These are phyloP conservation scores for Lordiphosa stackelbergi DNA, from an alignment of 1,140 invertebrate genomes.

Conservation along the genomic window DNA sequence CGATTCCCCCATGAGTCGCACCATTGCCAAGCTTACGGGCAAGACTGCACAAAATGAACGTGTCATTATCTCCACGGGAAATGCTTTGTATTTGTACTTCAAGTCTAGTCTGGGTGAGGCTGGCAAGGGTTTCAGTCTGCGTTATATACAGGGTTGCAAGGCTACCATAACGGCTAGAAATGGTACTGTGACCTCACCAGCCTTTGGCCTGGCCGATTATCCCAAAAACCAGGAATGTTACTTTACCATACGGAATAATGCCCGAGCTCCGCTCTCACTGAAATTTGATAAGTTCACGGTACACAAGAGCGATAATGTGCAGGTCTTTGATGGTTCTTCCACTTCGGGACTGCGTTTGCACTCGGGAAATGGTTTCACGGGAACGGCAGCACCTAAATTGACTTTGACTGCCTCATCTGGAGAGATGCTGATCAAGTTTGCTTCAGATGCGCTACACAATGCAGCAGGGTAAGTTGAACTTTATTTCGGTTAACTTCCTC, in stretches of 20 bases:
- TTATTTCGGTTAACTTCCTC: too few relatives aligned
- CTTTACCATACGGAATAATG: slow-evolving; percentile 90
- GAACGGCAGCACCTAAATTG: slow-evolving; percentile 84
- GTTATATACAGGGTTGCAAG: slow-evolving; percentile 91
- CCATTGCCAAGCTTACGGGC: slow-evolving; percentile 90
- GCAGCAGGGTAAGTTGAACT: slow-evolving; percentile 78
- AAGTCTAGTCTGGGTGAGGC: slow-evolving; percentile 93
- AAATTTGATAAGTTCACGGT: slow-evolving; percentile 92
- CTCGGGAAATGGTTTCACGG: slow-evolving; percentile 91
- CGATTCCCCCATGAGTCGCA: slow-evolving; percentile 88
- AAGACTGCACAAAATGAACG: slow-evolving; percentile 86
- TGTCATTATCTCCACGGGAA: slow-evolving; percentile 93
- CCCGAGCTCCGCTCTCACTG: slow-evolving; percentile 89
- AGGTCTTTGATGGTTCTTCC: slow-evolving; percentile 93
- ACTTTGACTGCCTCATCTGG: slow-evolving; percentile 95
- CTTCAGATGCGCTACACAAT: slow-evolving; percentile 91
- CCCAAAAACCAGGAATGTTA: slow-evolving; percentile 95
- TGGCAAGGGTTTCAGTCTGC: slow-evolving; percentile 92
- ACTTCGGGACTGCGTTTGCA: slow-evolving; percentile 91
- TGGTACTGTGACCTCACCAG: slow-evolving; percentile 92
- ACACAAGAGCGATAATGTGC: slow-evolving; percentile 90
- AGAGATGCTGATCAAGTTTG: slow-evolving; percentile 92
- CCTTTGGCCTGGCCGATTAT: slow-evolving; percentile 89
- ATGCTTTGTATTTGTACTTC: slow-evolving; percentile 93
- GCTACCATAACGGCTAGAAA: slow-evolving; percentile 88